Base-by-base conservation (phyloP, 2,797 vertebrate species). In the Lophius americanus region DNA sequence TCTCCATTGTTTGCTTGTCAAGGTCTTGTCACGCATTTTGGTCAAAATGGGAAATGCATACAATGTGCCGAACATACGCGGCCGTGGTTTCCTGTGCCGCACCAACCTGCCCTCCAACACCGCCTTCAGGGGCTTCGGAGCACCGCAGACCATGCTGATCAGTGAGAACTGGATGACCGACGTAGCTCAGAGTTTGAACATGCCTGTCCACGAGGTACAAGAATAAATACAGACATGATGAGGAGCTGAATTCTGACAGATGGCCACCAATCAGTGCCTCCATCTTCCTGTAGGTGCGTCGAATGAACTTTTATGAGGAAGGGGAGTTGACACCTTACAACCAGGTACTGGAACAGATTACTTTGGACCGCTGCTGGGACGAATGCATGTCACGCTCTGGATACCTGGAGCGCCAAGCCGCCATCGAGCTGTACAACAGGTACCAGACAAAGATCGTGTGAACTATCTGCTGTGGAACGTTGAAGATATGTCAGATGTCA, bases 51-150 rank as follows among this genome's bases (percentile, higher is more conserved):
- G 96, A 70, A 99, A 98, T 73, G 79, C 93, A 7, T 99, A 99
- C 84, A 94, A 91, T 7, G 92, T 99, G 10, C 92, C 95, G 3
- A 96, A 97, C 33, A 81, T 99, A 33, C 90, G 90, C 2, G 94
- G 95, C 0, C 66, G 83, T 0, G 96, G 97, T 36, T 84, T 83
- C 54, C 0, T 96, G 14, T 99, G 98, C 81, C 95, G 94, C 83
- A 99, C 98, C 47, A 96, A 99, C 78, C 81, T 99, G 65, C 74
- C 97, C 0, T 97, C 97, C 79, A 99, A 98, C 85, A 97, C 97
- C 0, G 98, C 98, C 3, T 99, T 99, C 85, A 92, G 98, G 52
- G 98, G 97, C 49, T 99, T 99, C 8, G 97, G 97, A 0, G 94
- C 95, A 9, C 97, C 97, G 0, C 97, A 98, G 67, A 96, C 92